Base-by-base conservation (phyloP, 2,888 invertebrate genomes). In the Diarsia brunnea region DNA sequence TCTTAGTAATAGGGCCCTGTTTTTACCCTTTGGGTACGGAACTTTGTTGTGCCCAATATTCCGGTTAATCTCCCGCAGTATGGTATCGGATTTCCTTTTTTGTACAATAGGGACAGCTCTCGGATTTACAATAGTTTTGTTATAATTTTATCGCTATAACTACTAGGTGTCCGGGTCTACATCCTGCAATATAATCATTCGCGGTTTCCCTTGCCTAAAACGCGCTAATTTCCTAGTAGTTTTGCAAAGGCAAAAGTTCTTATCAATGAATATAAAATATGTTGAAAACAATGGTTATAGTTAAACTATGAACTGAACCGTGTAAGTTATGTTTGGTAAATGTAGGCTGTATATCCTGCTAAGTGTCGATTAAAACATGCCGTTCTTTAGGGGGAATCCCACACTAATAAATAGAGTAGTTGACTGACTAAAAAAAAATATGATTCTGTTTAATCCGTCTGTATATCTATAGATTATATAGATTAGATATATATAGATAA, bases 101-200 rank as follows among this genome's bases (percentile, higher is more conserved):
- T 14, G 43, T 63, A 43, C 1, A 63, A 63, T 31, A 4, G 43
- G 47, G 19, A 47, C n/a, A 53, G 53, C 8, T 63, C 4, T 49
- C 31, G 12, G 19, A 38, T 31, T 27, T 19, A 24, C 14, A 24
- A 38, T 49, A 21, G 1, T 14, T 63, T 19, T 14, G 14, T 65
- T 58, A 1, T 24, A 21, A 19, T 47, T 14, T 64, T 63, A 38
- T 53, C 31, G n/a, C 27, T 3, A 27, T 11, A 7, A n/a, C n/a
- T 60, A 38, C 14, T 61, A 58, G 1, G 19, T 64, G 78, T 49
- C n/a, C 5, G 8, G 21, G 14, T 51, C 49, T 8, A 67, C 21
- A 64, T 78, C 55, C 67, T 58, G 51, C 24, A 27, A 63, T 79
- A 8, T 78, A 67, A 79, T 73, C 73, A 21, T 7, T 58, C 19